Evolutionary conservation across 1,140 invertebrate genomes (phyloP).

Genomic region (Trachymyrmex septentrionalis): DNA sequence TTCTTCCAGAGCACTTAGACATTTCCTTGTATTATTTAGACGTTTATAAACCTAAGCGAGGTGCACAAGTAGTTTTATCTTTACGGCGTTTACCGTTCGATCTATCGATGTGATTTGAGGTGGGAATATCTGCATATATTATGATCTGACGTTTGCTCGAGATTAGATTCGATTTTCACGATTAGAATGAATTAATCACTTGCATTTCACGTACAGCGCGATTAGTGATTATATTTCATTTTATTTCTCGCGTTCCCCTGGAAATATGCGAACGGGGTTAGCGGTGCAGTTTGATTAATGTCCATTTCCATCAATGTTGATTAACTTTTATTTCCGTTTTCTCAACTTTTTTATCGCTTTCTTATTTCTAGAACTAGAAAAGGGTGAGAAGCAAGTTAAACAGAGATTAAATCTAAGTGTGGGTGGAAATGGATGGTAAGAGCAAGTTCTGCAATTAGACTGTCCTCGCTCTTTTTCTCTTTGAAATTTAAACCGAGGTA

Average conservation of each 20-base stretch:
- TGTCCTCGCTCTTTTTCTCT: not conserved
- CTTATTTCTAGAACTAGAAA: no score
- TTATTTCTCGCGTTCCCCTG: not conserved
- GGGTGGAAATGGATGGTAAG: no score
- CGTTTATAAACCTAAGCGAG: not conserved
- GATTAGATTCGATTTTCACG: no score
- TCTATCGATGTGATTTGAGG: conserved; percentile 1
- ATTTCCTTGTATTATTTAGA: not conserved
- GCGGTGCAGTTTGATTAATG: not conserved
- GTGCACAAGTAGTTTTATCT: not conserved
- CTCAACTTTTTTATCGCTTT: no score
- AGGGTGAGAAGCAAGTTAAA: no score
- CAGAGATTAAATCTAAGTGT: no score
- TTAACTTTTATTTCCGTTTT: no score
- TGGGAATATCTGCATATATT: conserved; percentile 28
- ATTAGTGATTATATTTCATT: not conserved
- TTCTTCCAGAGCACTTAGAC: not conserved
- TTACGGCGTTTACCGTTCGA: not conserved
- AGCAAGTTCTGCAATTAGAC: not conserved
- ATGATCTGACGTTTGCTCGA: not conserved
- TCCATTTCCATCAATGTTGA: no score
- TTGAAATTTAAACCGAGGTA: not conserved
- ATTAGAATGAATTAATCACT: not conserved
- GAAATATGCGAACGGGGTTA: not conserved
- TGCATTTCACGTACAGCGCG: not conserved